phyloP scores from a whole-genome alignment of 2,113 vertebrate genomes.

The Oenanthe oenanthe region DNA sequence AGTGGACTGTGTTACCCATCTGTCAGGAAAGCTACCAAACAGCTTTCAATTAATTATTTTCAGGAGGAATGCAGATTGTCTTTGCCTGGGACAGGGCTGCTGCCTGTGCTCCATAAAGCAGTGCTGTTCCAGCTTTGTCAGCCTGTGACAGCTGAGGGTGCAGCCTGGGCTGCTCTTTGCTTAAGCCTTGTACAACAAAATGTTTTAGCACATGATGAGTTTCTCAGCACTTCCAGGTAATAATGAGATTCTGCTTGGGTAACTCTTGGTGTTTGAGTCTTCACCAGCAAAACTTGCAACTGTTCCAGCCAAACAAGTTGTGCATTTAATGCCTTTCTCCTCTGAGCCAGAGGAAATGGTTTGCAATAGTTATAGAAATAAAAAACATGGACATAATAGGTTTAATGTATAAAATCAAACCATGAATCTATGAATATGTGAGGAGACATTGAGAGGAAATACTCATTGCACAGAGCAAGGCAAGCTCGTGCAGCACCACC shows the following conservation, averaged over 20 bases:
- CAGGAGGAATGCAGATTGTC: not conserved
- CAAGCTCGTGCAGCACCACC: fast-evolving
- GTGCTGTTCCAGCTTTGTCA: not conserved
- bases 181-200: not conserved
- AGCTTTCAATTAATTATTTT: constrained; percentile 35
- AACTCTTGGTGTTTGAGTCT: not conserved
- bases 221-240: not conserved
- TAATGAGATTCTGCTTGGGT: not conserved
- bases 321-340: not conserved
- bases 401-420: not conserved
- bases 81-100: not conserved
- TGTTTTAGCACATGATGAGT: not conserved
- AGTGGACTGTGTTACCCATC: constrained; percentile 24
- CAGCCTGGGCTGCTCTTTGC: not conserved
- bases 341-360: not conserved
- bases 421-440: not conserved
- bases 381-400: not conserved
- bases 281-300: not conserved
- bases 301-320: not conserved
- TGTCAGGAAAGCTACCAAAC: constrained; percentile 11
- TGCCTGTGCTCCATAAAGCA: not conserved
- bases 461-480: not conserved
- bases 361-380: not conserved
- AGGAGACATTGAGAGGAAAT: not conserved
- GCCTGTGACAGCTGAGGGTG: not conserved